Conservation (phyloP, 2,113 vertebrate species). For the Burhinus oedicnemus region DNA sequence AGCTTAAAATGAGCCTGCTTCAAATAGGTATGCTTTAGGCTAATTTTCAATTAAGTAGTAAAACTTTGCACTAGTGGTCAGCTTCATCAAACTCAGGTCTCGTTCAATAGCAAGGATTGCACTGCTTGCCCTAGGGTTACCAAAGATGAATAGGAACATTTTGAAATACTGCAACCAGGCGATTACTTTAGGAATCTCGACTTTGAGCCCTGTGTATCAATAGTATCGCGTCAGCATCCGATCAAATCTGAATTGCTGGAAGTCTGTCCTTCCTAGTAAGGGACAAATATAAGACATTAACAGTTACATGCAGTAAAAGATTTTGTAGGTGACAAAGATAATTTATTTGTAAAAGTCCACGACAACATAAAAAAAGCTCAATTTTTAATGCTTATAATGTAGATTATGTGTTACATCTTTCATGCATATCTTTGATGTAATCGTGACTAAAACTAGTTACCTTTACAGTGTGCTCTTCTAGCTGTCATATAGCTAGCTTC, state of each 20-base stretch:
- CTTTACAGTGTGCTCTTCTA: neutral
- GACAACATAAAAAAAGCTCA: neutral
- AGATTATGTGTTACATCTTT: neutral
- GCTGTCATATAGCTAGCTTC: neutral
- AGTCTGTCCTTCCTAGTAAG: neutral
- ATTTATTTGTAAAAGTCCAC: neutral
- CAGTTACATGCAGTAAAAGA: neutral
- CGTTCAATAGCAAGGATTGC: accelerated
- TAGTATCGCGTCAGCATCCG: accelerated
- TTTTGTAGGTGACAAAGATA: neutral
- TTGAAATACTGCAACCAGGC: neutral
- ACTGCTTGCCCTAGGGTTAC: neutral
- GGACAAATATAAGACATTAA: neutral
- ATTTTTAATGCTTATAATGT: neutral
- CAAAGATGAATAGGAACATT: neutral
- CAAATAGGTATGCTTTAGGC: neutral
- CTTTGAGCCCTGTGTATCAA: neutral
- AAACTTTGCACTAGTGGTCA: neutral
- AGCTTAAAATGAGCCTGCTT: neutral
- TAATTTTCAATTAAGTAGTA: neutral
- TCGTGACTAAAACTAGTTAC: neutral
- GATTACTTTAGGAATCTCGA: neutral
- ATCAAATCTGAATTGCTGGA: neutral
- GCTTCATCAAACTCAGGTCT: neutral
- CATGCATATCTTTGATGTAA: neutral